Conservation (phyloP, 2,797 vertebrate genomes). For the Crenichthys baileyi region DNA sequence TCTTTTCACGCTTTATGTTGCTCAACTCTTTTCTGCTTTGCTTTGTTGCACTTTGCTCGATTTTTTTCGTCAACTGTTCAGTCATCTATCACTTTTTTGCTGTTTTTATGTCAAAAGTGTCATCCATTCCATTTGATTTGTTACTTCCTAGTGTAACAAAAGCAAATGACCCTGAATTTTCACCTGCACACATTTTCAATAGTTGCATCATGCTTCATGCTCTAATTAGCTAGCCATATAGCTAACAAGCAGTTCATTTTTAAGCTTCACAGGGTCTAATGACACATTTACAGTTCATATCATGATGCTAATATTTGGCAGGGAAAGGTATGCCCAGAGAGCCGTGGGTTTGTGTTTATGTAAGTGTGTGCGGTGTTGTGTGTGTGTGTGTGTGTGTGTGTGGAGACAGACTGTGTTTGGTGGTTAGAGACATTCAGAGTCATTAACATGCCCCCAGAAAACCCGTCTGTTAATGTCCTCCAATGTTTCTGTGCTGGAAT, state of each 20-base stretch:
- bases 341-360: slow-evolving; percentile 16
- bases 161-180: slow-evolving; percentile 1
- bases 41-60: slow-evolving; percentile 23
- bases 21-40: slow-evolving; percentile 14
- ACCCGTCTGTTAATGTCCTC: slow-evolving; percentile 44
- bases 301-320: slow-evolving; percentile 63
- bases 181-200: neutral
- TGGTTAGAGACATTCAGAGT: slow-evolving; percentile 59
- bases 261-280: slow-evolving; percentile 50
- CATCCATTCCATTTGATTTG: neutral
- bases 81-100: neutral
- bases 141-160: neutral
- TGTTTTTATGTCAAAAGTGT: neutral
- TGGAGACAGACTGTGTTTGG: slow-evolving; percentile 27
- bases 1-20: slow-evolving; percentile 9
- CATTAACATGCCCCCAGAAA: slow-evolving; percentile 55
- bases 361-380: slow-evolving; percentile 19
- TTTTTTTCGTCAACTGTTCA: neutral
- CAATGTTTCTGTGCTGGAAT: slow-evolving; percentile 30
- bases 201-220: slow-evolving; percentile 38
- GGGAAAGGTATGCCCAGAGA: slow-evolving; percentile 27
- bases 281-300: slow-evolving; percentile 59
- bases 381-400: neutral
- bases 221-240: slow-evolving; percentile 50
- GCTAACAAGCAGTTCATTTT: slow-evolving; percentile 59